A percentile compares a stretch with the other conserved stretches of the same genome.
Evolutionary conservation across 2,888 invertebrate genomes (phyloP).

Genomic region (Oscheius sp.): DNA sequence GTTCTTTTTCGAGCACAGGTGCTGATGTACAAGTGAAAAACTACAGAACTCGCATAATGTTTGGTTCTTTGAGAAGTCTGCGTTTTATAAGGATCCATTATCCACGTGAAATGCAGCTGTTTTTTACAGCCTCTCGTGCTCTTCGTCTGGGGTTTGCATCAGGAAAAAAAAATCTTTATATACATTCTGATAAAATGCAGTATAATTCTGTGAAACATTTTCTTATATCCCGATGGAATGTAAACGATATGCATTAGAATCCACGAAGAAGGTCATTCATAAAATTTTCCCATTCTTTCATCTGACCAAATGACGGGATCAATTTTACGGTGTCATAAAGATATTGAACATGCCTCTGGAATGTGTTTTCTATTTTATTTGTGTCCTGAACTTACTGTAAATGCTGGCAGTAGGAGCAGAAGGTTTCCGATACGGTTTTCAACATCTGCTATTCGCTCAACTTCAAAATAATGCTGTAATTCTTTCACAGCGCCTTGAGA

Average conservation of each 20-base stretch:
- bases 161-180: constrained; percentile 10
- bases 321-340: constrained; percentile 59
- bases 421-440: constrained; percentile 58
- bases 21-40: no score
- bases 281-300: constrained; percentile 69
- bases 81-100: no score
- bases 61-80: no score
- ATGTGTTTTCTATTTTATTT: neutral
- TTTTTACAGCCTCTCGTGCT: no score
- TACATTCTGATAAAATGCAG: constrained; percentile 5
- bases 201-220: neutral
- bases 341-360: constrained; percentile 61
- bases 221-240: neutral
- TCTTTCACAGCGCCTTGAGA: constrained; percentile 62
- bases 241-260: constrained; percentile 37
- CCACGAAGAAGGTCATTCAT: constrained; percentile 64
- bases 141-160: no score
- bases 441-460: constrained; percentile 56
- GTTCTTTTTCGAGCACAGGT: no score
- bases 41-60: no score
- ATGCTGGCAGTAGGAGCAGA: constrained; percentile 56
- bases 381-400: constrained; percentile 46
- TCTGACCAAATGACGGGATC: constrained; percentile 65
- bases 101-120: no score
- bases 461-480: constrained; percentile 60